Evolutionary conservation across 1,140 invertebrate genomes (phyloP), one percentile per base, ranked within the genome.

Genomic region (Lasioglossum baleicum): DNA sequence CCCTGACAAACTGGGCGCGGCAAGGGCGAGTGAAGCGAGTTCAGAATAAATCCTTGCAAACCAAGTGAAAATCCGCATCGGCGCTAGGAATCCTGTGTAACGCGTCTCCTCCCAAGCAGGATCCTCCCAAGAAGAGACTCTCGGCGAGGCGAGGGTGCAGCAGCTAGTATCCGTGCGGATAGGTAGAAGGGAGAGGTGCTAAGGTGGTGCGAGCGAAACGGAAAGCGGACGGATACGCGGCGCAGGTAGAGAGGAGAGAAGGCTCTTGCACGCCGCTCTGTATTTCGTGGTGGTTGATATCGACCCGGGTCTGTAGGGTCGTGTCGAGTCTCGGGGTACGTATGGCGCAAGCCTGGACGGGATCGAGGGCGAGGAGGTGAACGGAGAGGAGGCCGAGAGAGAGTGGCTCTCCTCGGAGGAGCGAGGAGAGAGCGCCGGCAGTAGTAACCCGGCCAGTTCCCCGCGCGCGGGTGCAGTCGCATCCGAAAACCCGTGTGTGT

Each of bases 371-470:
- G 65, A 80, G 75, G 76, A 58, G 75, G 76, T 73, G 58, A 72
- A 66, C 51, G 73, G 44, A 48, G 82, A 82, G 76, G 71, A 58
- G 70, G 75, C 68, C 56, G 58, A 35, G 53, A 70, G 77, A 70
- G 81, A 80, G 51, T 64, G 63, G 44, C 56, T 53, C 51, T 56
- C 53, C 63, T 77, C 69, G 56, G 80, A 73, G 63, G 70, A 69
- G 81, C 75, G 84, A 83, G 80, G 82, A 83, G 77, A 72, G 56
- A 75, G 79, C 74, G 83, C 88, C 89, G 90, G 88, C 89, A 90
- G 91, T 92, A 90, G 91, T 90, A 90, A 90, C 90, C 90, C 90
- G 90, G 92, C 88, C 91, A 92, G 91, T 91, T 88, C 91, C 90
- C 90, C 90, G 90, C 89, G 89, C 88, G 90, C 90, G 90, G 89